Conservation (phyloP, 2,888 invertebrate genomes). For the Leptinotarsa rubiginosa region DNA sequence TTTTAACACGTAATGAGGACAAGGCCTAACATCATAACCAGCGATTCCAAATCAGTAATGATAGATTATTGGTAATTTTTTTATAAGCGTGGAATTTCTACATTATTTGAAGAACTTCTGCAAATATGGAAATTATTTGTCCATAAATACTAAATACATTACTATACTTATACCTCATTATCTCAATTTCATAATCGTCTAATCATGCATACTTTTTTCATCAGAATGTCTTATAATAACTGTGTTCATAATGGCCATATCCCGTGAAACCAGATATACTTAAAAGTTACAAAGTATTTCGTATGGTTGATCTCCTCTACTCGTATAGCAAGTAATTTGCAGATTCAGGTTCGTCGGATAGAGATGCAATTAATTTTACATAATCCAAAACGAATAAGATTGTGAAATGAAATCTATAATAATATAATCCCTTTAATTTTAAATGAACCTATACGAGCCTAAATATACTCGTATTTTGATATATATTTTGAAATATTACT, state of each 20-base stretch:
- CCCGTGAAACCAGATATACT: neutral
- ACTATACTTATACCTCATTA: neutral
- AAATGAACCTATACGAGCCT: no score
- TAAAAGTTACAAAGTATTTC: neutral
- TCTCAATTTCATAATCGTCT: neutral
- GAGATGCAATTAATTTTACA: neutral
- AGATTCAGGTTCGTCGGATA: neutral
- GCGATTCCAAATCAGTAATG: no score
- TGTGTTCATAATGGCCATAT: neutral
- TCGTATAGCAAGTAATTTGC: neutral
- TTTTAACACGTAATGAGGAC: no score
- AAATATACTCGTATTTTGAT: no score
- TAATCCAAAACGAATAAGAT: neutral
- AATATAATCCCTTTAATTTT: no score
- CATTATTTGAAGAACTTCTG: neutral
- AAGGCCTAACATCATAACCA: no score
- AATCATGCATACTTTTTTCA: neutral
- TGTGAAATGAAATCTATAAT: neutral
- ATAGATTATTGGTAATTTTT: no score
- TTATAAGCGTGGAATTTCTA: neutral
- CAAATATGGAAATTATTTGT: neutral
- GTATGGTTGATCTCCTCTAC: neutral
- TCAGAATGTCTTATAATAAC: neutral
- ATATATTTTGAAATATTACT: no score
- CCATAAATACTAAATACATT: neutral